These are phyloP conservation scores for Galaxea fascicularis DNA, from an alignment of 92 coral and sea anemone species.

Conservation along the genomic window DNA sequence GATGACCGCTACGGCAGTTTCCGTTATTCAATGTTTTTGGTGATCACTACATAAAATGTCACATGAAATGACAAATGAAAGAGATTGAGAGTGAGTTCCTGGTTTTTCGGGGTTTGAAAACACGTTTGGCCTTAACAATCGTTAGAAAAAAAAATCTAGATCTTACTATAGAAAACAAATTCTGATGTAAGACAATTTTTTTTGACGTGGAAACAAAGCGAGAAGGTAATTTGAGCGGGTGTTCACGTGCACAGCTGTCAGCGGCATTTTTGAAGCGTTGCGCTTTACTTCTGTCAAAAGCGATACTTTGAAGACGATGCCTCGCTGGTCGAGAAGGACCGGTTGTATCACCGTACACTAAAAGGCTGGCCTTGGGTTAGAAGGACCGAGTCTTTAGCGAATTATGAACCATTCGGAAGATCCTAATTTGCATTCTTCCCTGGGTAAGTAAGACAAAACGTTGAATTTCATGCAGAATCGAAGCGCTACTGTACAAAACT, in stretches of 20 bases:
- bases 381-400: neutral
- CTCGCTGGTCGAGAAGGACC: neutral
- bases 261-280: neutral
- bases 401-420: conserved; percentile 41
- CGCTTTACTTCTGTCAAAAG: neutral
- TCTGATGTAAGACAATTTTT: too few relatives aligned
- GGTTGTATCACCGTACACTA: neutral
- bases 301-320: neutral
- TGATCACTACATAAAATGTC: too few relatives aligned
- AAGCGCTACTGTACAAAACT: neutral
- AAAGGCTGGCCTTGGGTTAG: neutral
- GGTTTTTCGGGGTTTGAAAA: too few relatives aligned
- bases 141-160: too few relatives aligned
- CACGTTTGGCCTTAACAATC: too few relatives aligned
- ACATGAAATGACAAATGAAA: too few relatives aligned
- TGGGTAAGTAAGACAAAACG: conserved; percentile 15
- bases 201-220: neutral
- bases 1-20: too few relatives aligned
- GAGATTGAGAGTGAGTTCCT: too few relatives aligned
- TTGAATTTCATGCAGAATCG: neutral
- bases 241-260: conserved; percentile 39
- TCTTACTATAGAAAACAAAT: too few relatives aligned
- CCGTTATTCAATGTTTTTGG: too few relatives aligned
- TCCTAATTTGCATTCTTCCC: conserved; percentile 20
- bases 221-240: conserved; percentile 9